Percentiles rank a stretch among this genome's conserved stretches.
Evolutionary conservation across 2,113 vertebrate species (phyloP).

Genomic region (Ivindomyrus marchei): DNA sequence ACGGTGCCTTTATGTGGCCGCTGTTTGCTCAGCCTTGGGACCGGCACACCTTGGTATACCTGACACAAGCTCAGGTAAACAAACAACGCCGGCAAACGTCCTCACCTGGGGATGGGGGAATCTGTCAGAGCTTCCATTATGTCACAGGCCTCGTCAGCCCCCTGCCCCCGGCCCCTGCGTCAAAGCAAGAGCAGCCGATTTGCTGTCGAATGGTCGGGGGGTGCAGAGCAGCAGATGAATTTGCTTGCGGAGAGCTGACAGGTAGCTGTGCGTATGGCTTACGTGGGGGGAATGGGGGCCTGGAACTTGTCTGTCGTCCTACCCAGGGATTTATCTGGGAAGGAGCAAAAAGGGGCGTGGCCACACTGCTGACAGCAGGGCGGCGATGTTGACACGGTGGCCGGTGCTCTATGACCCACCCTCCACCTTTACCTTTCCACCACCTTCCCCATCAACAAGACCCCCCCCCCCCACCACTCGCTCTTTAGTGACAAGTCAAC

Average conservation of each 20-base stretch:
- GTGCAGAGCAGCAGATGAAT: slow-evolving; percentile 55
- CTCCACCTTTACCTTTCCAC: not conserved
- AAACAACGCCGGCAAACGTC: slow-evolving; percentile 56
- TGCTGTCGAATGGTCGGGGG: slow-evolving; percentile 63
- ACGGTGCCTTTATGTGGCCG: slow-evolving; percentile 55
- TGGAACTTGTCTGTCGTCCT: not conserved
- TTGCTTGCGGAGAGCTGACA: slow-evolving; percentile 35
- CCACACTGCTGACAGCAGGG: not conserved
- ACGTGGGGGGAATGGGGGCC: not conserved
- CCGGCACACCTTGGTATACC: slow-evolving; percentile 51
- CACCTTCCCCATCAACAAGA: not conserved
- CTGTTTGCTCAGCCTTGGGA: slow-evolving; percentile 59
- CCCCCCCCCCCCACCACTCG: not conserved
- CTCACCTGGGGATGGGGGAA: slow-evolving; percentile 53
- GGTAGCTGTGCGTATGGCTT: not conserved
- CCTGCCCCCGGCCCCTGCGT: slow-evolving; percentile 54
- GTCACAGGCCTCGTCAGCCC: slow-evolving; percentile 54
- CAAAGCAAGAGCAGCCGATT: slow-evolving; percentile 65
- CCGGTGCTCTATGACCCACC: not conserved
- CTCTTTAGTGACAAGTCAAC: not conserved
- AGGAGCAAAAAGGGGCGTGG: not conserved
- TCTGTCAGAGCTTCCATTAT: slow-evolving; percentile 70
- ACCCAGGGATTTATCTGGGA: not conserved
- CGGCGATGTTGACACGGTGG: not conserved
- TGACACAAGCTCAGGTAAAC: slow-evolving; percentile 59